A percentile compares a stretch with the other conserved stretches of the same genome.
These are phyloP conservation scores for Seriola quinqueradiata DNA, from an alignment of 2,113 vertebrate species.

Conservation along the genomic window DNA sequence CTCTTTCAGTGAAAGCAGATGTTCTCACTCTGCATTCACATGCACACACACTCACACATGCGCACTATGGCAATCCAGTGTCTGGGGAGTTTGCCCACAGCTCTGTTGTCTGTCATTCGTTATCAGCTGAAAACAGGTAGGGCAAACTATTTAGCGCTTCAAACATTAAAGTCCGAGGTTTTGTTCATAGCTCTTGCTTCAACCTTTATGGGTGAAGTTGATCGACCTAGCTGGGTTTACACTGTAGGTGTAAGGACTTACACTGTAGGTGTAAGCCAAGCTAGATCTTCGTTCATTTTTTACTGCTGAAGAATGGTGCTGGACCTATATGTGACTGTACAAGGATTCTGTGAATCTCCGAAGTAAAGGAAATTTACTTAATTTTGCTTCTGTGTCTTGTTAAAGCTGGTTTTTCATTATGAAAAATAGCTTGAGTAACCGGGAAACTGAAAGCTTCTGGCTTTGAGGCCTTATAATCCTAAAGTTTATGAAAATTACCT, in stretches of 20 bases:
- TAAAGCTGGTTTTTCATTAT: too few species aligned
- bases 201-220: constrained; percentile 18
- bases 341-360: neutral
- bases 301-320: neutral
- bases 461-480: neutral
- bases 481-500: neutral
- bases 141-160: constrained; percentile 55
- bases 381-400: neutral
- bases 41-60: constrained; percentile 5
- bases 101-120: constrained; percentile 66
- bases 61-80: constrained; percentile 22
- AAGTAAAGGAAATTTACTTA: neutral
- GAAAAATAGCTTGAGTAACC: too few species aligned
- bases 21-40: constrained; percentile 41
- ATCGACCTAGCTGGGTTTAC: neutral
- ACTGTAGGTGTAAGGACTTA: neutral
- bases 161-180: constrained; percentile 45
- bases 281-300: neutral
- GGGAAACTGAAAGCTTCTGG: neutral
- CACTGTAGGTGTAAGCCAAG: neutral
- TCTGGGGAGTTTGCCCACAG: constrained; percentile 61
- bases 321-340: neutral
- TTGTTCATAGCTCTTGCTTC: constrained; percentile 26
- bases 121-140: constrained; percentile 78
- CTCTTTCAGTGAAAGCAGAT: constrained; percentile 67